A percentile compares a stretch with the other conserved stretches of the same genome.
Conservation (phyloP, 2,888 invertebrate genomes). For the Blera fallax region DNA sequence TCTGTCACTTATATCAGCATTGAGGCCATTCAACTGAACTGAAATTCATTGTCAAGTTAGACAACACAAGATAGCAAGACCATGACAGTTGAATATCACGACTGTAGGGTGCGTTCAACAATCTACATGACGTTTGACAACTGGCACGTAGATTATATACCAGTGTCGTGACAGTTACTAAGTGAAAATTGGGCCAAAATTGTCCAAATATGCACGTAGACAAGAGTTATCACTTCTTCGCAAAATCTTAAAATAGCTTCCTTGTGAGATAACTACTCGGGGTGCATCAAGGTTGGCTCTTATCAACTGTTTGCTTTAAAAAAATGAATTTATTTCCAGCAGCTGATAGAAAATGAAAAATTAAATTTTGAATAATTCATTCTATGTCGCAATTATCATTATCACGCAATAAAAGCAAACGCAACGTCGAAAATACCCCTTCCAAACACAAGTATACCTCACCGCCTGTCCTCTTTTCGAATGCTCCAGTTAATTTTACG, state of each 20-base stretch:
- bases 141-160: too few species aligned
- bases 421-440: too few species aligned
- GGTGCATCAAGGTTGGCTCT: conserved; percentile 40
- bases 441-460: neutral
- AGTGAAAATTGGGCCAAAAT: neutral
- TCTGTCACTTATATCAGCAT: neutral
- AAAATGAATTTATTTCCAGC: neutral
- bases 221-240: neutral
- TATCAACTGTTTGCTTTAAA: conserved; percentile 5
- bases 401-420: neutral
- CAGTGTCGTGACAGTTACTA: too few species aligned
- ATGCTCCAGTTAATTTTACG: neutral
- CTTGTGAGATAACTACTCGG: neutral
- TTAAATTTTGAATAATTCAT: neutral
- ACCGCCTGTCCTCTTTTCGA: too few species aligned
- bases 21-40: neutral
- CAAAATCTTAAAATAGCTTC: neutral
- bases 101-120: neutral
- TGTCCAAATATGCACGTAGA: neutral
- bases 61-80: neutral
- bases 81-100: too few species aligned
- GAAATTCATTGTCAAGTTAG: neutral
- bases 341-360: neutral
- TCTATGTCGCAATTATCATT: neutral
- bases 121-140: neutral